These are phyloP conservation scores for Drosophila tanythrix DNA, from an alignment of 2,888 invertebrate species.

Conservation along the genomic window DNA sequence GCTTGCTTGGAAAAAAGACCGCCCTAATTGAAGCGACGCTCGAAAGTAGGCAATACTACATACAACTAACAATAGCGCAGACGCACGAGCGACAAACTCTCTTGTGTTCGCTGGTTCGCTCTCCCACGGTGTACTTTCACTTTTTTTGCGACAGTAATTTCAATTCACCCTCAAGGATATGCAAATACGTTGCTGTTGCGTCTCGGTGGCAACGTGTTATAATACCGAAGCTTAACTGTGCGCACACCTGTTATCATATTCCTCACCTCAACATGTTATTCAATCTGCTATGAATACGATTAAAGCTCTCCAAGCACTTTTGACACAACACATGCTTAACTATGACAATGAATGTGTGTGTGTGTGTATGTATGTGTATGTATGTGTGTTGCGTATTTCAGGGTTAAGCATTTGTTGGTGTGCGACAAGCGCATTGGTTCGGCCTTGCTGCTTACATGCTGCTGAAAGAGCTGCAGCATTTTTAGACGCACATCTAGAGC, in stretches of 20 bases:
- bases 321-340: not conserved
- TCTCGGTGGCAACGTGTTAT: slow-evolving; percentile 47
- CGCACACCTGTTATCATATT: slow-evolving; percentile 76
- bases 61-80: slow-evolving; percentile 68
- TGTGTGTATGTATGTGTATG: not conserved
- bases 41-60: slow-evolving; percentile 69
- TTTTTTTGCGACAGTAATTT: slow-evolving; percentile 33
- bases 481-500: not conserved
- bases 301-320: slow-evolving; percentile 37
- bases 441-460: slow-evolving; percentile 25
- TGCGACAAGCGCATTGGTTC: slow-evolving; percentile 12
- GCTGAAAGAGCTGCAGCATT: not conserved
- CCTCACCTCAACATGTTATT: slow-evolving; percentile 57
- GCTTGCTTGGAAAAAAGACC: slow-evolving; percentile 10
- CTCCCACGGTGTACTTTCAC: slow-evolving; percentile 52
- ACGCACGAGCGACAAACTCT: slow-evolving; percentile 57
- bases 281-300: slow-evolving; percentile 40
- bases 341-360: not conserved
- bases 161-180: slow-evolving; percentile 45
- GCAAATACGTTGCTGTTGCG: slow-evolving; percentile 42
- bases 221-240: slow-evolving; percentile 41
- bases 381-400: slow-evolving; percentile 30
- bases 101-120: slow-evolving; percentile 1
- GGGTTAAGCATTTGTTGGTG: slow-evolving; percentile 43
- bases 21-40: slow-evolving; percentile 49